Evolutionary conservation across 1,140 invertebrate genomes (phyloP).

Genomic region (Drosophila burlai): DNA sequence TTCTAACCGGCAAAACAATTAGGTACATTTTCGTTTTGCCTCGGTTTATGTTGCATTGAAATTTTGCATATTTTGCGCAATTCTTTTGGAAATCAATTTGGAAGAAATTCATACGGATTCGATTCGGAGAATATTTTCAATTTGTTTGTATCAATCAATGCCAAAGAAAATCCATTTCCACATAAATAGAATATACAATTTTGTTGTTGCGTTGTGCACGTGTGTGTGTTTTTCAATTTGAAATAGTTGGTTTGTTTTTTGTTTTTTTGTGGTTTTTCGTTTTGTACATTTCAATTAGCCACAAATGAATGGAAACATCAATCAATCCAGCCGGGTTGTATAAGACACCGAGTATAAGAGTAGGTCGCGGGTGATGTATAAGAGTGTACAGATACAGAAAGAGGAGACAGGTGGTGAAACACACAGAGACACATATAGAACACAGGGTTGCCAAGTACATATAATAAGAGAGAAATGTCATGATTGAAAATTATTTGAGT

Average conservation of each 20-base stretch:
- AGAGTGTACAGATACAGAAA: conserved; percentile 30
- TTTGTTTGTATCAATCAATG: conserved; percentile 58
- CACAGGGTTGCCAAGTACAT: conserved; percentile 43
- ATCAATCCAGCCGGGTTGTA: conserved; percentile 45
- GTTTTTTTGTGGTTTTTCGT: conserved; percentile 29
- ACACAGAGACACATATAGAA: conserved; percentile 48
- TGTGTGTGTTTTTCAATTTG: conserved; percentile 43
- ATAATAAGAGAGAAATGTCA: conserved; percentile 49
- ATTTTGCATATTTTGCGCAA: conserved; percentile 65
- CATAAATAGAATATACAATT: conserved; percentile 32
- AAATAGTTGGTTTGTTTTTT: conserved; percentile 36
- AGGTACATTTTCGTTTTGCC: conserved; percentile 12
- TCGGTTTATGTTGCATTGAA: conserved; percentile 48
- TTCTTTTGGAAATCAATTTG: conserved; percentile 42
- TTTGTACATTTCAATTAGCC: conserved; percentile 62
- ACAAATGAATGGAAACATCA: conserved; percentile 43
- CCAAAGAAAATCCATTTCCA: conserved; percentile 71
- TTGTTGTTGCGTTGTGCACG: conserved; percentile 18
- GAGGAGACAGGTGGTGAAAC: conserved; percentile 25
- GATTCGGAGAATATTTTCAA: conserved; percentile 37
- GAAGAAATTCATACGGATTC: conserved; percentile 12
- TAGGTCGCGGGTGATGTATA: conserved; percentile 39
- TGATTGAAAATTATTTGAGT: conserved; percentile 29
- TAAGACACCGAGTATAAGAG: conserved; percentile 53
- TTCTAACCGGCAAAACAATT: conserved; percentile 31